phyloP scores from a whole-genome alignment of 92 coral and sea anemone species.

The Actinernus sp. region DNA sequence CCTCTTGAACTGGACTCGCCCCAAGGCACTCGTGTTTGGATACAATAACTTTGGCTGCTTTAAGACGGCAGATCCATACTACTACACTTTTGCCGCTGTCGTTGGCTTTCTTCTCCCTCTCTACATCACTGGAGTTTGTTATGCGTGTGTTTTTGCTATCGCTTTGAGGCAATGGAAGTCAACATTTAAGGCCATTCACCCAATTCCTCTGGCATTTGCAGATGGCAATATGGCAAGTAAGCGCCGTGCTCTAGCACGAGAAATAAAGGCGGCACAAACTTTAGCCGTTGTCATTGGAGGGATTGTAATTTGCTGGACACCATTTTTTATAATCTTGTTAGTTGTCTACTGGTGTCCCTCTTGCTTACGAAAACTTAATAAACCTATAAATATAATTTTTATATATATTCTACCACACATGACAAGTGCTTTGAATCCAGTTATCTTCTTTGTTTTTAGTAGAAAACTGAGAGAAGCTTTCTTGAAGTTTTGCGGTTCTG shows the following conservation, averaged over 20 bases:
- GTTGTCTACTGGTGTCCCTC: conserved; percentile 41
- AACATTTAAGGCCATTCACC: conserved; percentile 24
- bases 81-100: conserved; percentile 50
- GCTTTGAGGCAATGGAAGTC: conserved; percentile 24
- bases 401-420: conserved; percentile 48
- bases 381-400: conserved; percentile 33
- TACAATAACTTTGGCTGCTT: conserved; percentile 40
- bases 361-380: conserved; percentile 20
- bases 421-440: conserved; percentile 58
- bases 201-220: conserved; percentile 19
- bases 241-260: conserved; percentile 41
- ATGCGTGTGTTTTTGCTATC: conserved; percentile 16
- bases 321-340: conserved; percentile 55
- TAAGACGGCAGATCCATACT: conserved; percentile 39
- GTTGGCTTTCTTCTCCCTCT: conserved; percentile 60
- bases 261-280: conserved; percentile 66
- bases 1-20: conserved; percentile 56
- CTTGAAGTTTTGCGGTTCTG: conserved; percentile 27
- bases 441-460: conserved; percentile 54
- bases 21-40: conserved; percentile 19
- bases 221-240: conserved; percentile 23
- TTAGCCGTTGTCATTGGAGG: conserved; percentile 58
- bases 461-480: conserved; percentile 49
- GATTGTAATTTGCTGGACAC: conserved; percentile 57
- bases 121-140: conserved; percentile 21